phyloP scores from a whole-genome alignment of 2,888 invertebrate species.

The Amphipyra tragopoginis region DNA sequence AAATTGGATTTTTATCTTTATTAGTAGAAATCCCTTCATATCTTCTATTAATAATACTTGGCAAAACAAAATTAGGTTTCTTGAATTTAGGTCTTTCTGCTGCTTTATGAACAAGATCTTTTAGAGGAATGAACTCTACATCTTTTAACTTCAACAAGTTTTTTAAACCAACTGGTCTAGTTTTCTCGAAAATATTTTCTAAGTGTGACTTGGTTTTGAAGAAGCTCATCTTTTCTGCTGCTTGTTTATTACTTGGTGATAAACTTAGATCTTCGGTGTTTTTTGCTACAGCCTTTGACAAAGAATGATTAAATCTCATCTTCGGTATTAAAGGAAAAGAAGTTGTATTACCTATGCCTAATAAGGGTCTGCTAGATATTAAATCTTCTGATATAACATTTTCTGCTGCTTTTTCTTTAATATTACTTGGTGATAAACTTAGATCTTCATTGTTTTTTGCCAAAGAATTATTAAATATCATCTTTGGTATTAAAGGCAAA shows the following conservation, averaged over 20 bases:
- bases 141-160: slow-evolving; percentile 73
- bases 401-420: slow-evolving; percentile 37
- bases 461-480: slow-evolving; percentile 38
- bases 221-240: slow-evolving; percentile 30
- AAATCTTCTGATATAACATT: slow-evolving; percentile 30
- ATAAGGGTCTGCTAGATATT: slow-evolving; percentile 12
- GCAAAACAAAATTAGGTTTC: slow-evolving; percentile 13
- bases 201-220: slow-evolving; percentile 38
- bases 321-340: slow-evolving; percentile 50
- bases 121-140: slow-evolving; percentile 62
- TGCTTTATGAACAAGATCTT: slow-evolving; percentile 55
- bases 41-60: slow-evolving; percentile 22
- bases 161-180: slow-evolving; percentile 57
- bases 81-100: slow-evolving; percentile 27
- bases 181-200: slow-evolving; percentile 36
- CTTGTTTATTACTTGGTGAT: slow-evolving; percentile 48
- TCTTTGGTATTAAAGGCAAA: slow-evolving; percentile 51
- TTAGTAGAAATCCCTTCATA: not conserved
- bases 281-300: slow-evolving; percentile 13
- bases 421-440: slow-evolving; percentile 44
- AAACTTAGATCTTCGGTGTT: slow-evolving; percentile 43
- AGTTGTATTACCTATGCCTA: slow-evolving; percentile 17
- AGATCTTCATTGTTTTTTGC: slow-evolving; percentile 39
- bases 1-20: slow-evolving; percentile 1
- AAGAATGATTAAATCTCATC: slow-evolving; percentile 39